Base-by-base conservation (phyloP, 2,888 invertebrate genomes). In the Apodemia mormo region DNA sequence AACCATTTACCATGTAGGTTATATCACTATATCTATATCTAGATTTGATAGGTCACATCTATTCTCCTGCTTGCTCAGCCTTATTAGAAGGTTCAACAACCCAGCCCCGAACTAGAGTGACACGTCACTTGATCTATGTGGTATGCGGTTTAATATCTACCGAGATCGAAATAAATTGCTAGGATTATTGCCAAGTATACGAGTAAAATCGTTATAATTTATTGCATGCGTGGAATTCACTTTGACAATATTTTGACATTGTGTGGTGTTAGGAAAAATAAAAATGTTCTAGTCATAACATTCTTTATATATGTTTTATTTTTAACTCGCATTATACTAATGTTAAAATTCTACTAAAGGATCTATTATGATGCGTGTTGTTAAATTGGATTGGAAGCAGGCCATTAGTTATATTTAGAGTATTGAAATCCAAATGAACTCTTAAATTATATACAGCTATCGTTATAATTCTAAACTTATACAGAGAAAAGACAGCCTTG, bases 231-330 rank as follows among this genome's bases (percentile, higher is more conserved):
- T 76, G 92, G 91, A 92, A 92, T 93, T 93, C 89, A 84, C 87
- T 90, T 89, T 90, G 92, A 93, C 92, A 93, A 90, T 93, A 93
- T 93, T 93, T 92, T 93, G 93, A 93, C 93, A 93, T 85, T 84
- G 82, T 81, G 89, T 87, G 90, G 88, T 87, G 85, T 83, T 78
- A 76, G 81, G 85, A 87, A 89, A 58, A 45, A 45, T 45, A 45
- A 58, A 58, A 58, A 58, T 29, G 58, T 58, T 30, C 29, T 30
- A 58, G 30, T 58, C 58, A 76, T 81, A 75, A 78, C 77, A 77
- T 74, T 75, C 77, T 83, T 83, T 85, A 37, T 40, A 45, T 12
- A 45, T 12, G 45, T 45, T 45, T 45, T 45, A 45, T 12, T 45
- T 45, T 45, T 45, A 45, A 45, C 45, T 45, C 45, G 12, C 45